Evolutionary conservation across 2,113 vertebrate species (phyloP).

Genomic region (Thunnus maccoyii): DNA sequence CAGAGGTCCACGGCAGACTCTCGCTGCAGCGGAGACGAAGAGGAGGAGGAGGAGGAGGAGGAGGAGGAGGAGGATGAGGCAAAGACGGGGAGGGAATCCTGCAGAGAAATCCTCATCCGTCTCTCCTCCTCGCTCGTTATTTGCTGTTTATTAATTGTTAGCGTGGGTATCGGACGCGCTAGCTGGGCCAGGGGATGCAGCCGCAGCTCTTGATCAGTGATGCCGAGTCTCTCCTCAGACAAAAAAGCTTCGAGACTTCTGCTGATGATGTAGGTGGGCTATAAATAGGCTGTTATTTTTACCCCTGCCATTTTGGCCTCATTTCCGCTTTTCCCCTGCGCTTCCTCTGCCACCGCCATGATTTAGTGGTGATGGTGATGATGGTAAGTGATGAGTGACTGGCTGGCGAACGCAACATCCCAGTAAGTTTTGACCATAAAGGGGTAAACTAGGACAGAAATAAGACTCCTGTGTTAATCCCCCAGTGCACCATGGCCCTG

Average conservation of each 20-base stretch:
- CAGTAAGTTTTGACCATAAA: conserved; percentile 62
- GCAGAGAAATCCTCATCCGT: conserved; percentile 63
- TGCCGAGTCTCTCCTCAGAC: conserved; percentile 58
- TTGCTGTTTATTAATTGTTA: conserved; percentile 57
- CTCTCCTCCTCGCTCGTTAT: conserved; percentile 54
- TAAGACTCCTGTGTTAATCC: conserved; percentile 78
- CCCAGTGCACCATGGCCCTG: conserved; percentile 72
- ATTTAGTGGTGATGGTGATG: conserved; percentile 57
- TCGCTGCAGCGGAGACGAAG: conserved; percentile 63
- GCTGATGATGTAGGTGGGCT: conserved; percentile 84
- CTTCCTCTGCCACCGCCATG: conserved; percentile 74
- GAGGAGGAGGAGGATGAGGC: conserved; percentile 41
- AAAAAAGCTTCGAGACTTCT: conserved; percentile 76
- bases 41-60: conserved; percentile 45
- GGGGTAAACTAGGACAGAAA: conserved; percentile 77
- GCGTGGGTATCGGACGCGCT: conserved; percentile 21
- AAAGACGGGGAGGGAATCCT: conserved; percentile 65
- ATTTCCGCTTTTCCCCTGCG: conserved; percentile 81
- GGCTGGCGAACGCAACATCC: conserved; percentile 40
- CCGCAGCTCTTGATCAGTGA: conserved; percentile 57
- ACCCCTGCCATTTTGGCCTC: conserved; percentile 87
- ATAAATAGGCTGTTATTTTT: conserved; percentile 88
- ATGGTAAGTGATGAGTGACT: conserved; percentile 63
- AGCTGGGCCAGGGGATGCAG: conserved; percentile 41
- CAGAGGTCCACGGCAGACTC: conserved; percentile 58